Conservation (phyloP, 2,797 vertebrate genomes). For the Linurgus olivaceus region DNA sequence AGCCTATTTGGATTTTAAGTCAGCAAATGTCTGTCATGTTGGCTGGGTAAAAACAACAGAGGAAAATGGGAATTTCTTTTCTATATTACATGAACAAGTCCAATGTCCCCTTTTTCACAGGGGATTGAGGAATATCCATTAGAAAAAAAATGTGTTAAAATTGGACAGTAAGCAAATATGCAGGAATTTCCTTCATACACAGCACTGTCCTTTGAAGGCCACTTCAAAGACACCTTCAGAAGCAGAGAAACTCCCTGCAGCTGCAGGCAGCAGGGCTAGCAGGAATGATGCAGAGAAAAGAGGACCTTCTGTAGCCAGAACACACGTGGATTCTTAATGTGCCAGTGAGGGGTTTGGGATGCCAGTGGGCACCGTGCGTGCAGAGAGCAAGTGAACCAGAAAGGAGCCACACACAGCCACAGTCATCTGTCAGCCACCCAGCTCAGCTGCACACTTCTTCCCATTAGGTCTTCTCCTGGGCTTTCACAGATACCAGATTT, state of each 20-base stretch:
- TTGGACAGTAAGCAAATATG: neutral
- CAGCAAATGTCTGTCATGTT: neutral
- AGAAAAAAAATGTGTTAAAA: neutral
- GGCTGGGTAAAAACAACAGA: neutral
- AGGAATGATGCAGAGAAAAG: neutral
- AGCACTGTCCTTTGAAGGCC: neutral
- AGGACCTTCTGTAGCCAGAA: neutral
- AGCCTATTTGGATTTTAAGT: neutral
- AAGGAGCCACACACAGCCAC: neutral
- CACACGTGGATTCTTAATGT: neutral
- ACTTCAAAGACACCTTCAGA: neutral
- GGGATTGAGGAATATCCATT: neutral
- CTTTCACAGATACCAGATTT: neutral
- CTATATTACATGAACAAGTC: neutral
- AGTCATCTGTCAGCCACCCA: neutral
- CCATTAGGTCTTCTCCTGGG: neutral
- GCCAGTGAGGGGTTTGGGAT: neutral
- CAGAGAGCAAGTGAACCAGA: neutral
- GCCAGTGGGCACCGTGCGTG: neutral
- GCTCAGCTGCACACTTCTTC: neutral
- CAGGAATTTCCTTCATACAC: neutral
- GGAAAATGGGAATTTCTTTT: neutral
- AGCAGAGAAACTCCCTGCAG: neutral
- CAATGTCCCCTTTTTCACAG: neutral
- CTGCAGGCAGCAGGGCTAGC: neutral